phyloP scores from a whole-genome alignment of 64 coral and sea anemone species.

The Trachythela sp. region DNA sequence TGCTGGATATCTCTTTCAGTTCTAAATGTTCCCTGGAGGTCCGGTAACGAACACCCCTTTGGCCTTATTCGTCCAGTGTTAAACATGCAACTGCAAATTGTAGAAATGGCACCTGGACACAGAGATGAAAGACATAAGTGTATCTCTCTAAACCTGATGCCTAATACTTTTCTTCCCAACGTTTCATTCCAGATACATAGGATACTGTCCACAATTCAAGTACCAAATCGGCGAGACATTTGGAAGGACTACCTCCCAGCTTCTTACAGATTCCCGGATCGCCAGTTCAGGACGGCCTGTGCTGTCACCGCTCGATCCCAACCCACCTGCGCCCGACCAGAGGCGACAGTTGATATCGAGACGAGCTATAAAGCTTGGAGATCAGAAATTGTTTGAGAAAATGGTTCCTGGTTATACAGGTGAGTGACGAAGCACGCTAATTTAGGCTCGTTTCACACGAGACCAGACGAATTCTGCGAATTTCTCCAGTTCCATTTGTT shows the following conservation, averaged over 20 bases:
- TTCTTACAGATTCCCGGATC: slow-evolving; percentile 66
- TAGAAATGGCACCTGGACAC: too few species aligned
- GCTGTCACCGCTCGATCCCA: slow-evolving; percentile 56
- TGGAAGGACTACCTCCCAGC: slow-evolving; percentile 67
- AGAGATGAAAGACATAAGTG: too few species aligned
- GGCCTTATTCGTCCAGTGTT: too few species aligned
- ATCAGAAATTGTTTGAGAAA: slow-evolving; percentile 77
- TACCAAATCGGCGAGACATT: slow-evolving; percentile 98
- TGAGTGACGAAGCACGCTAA: slow-evolving; percentile 10
- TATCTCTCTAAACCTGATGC: too few species aligned
- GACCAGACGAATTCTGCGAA: too few species aligned
- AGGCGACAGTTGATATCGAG: slow-evolving; percentile 54
- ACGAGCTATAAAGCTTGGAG: slow-evolving; percentile 70
- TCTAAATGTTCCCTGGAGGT: too few species aligned
- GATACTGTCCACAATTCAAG: slow-evolving; percentile 96
- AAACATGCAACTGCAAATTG: too few species aligned
- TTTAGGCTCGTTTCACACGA: too few species aligned
- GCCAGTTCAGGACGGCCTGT: slow-evolving; percentile 78
- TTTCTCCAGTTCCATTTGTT: too few species aligned
- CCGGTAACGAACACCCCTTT: too few species aligned
- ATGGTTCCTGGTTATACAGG: slow-evolving; percentile 99
- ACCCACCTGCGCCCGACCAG: slow-evolving; percentile 54
- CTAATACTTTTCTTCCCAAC: too few species aligned
- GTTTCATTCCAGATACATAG: slow-evolving; percentile 71
- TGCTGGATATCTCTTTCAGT: too few species aligned